Evolutionary conservation across 2,888 invertebrate species (phyloP).

Genomic region (Holacanthella duospinosa): DNA sequence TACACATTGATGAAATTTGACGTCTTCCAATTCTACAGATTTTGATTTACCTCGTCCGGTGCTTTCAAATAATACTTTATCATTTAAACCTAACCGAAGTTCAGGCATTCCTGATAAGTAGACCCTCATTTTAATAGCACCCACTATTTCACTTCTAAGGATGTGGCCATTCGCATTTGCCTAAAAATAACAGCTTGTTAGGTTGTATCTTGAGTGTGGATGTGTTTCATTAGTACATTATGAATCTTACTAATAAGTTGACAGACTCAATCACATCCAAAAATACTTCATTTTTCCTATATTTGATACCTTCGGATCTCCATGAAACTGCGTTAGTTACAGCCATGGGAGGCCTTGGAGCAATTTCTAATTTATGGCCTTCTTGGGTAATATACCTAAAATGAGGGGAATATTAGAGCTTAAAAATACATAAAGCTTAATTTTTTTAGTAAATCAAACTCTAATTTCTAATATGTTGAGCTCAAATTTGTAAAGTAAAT

Average conservation of each 20-base stretch:
- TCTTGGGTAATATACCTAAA: slow-evolving; percentile 89
- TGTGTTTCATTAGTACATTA: too few species aligned
- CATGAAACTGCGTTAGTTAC: slow-evolving; percentile 99
- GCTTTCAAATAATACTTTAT: slow-evolving; percentile 94
- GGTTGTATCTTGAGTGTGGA: too few species aligned
- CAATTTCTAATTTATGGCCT: slow-evolving; percentile 92
- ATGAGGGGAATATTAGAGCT: too few species aligned
- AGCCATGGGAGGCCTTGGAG: slow-evolving; percentile 91
- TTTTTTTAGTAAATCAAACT: too few species aligned
- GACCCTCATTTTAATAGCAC: slow-evolving; percentile 96
- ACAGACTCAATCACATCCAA: slow-evolving; percentile 98
- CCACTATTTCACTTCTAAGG: slow-evolving; percentile 92
- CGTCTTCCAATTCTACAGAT: slow-evolving; percentile 94
- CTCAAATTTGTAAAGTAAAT: too few species aligned
- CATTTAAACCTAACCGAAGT: slow-evolving; percentile 86
- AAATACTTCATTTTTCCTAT: slow-evolving; percentile 98
- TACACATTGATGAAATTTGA: slow-evolving; percentile 98
- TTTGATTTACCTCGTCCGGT: slow-evolving; percentile 95
- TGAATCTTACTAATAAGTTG: slow-evolving; percentile 67
- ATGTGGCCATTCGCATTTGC: slow-evolving; percentile 96
- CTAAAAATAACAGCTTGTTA: slow-evolving; percentile 39
- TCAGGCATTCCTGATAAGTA: slow-evolving; percentile 98
- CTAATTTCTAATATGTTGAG: too few species aligned
- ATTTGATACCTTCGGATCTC: slow-evolving; percentile 96
- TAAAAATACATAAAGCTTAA: too few species aligned